Percentiles rank a stretch among this genome's conserved stretches.
Evolutionary conservation across 2,113 vertebrate species (phyloP).

Genomic region (Microtus pennsylvanicus): DNA sequence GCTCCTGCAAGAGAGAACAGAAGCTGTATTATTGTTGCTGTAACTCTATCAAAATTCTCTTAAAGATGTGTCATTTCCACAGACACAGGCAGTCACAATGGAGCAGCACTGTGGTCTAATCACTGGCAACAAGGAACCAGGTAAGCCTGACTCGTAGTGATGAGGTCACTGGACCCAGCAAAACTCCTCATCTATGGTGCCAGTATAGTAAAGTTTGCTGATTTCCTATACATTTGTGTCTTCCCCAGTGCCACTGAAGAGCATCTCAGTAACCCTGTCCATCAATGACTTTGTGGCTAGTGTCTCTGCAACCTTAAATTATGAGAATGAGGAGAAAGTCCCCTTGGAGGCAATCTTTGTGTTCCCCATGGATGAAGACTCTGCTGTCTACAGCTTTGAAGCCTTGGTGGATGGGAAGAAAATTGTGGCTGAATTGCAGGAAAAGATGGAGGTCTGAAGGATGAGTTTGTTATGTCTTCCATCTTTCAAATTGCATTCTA

Average conservation of each 20-base stretch:
- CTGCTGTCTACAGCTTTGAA: slow-evolving; percentile 89
- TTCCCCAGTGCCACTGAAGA: slow-evolving; percentile 87
- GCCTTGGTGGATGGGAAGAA: slow-evolving; percentile 87
- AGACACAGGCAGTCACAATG: slow-evolving; percentile 26
- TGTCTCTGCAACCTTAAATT: too few relatives aligned
- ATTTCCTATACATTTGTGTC: background rate
- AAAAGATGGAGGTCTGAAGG: slow-evolving; percentile 87
- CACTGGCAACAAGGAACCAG: slow-evolving; percentile 1
- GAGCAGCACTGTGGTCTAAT: slow-evolving; percentile 66
- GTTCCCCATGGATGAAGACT: too few relatives aligned
- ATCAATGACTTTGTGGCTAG: too few relatives aligned
- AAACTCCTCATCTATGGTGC: too few relatives aligned
- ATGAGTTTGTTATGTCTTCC: background rate
- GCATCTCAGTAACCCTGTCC: background rate
- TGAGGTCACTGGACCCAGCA: too few relatives aligned
- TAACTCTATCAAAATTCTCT: too few relatives aligned
- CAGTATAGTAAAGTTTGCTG: background rate
- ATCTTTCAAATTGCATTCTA: background rate
- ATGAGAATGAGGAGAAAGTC: too few relatives aligned
- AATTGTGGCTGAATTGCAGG: slow-evolving; percentile 89
- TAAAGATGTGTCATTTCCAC: background rate
- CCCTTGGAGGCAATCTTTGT: too few relatives aligned
- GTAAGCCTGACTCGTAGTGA: slow-evolving; percentile 54
- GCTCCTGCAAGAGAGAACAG: background rate
- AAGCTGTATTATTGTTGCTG: background rate